phyloP scores from a whole-genome alignment of 2,888 invertebrate genomes.

The Patella pellucida region DNA sequence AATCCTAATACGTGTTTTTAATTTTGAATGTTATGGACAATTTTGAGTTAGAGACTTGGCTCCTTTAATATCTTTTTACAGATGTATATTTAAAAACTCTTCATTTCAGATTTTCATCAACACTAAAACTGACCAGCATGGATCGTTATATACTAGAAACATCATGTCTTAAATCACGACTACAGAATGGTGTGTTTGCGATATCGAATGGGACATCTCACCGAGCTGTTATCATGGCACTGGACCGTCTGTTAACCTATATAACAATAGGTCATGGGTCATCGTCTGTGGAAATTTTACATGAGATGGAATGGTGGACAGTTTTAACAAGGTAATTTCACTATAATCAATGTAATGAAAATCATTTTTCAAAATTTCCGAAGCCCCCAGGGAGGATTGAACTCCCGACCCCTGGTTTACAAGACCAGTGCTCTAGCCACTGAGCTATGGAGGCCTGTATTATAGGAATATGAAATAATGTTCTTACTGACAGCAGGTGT shows the following conservation, averaged over 20 bases:
- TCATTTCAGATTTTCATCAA: conserved; percentile 48
- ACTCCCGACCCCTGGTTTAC: conserved; percentile 79
- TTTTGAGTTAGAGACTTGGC: too few relatives aligned
- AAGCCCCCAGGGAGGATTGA: conserved; percentile 78
- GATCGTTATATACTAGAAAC: conserved; percentile 52
- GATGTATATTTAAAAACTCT: neutral
- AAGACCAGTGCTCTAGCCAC: conserved; percentile 78
- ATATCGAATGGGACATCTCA: conserved; percentile 66
- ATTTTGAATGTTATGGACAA: too few relatives aligned
- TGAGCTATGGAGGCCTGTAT: conserved; percentile 77
- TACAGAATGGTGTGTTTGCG: conserved; percentile 52
- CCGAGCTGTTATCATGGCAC: conserved; percentile 45
- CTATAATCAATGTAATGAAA: neutral
- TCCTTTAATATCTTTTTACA: too few relatives aligned
- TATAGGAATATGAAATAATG: too few relatives aligned
- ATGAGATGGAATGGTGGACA: conserved; percentile 55
- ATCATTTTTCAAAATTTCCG: neutral
- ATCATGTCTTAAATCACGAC: conserved; percentile 51
- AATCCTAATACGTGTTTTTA: too few relatives aligned
- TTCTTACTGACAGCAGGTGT: too few relatives aligned
- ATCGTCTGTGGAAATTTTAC: conserved; percentile 41
- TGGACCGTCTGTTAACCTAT: conserved; percentile 50
- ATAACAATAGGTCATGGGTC: conserved; percentile 41
- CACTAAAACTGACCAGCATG: conserved; percentile 50
- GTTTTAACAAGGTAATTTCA: conserved; percentile 54